A percentile compares a stretch with the other conserved stretches of the same genome.
Conservation (phyloP, 2,888 invertebrate species). For the Toxonevra muliebris region DNA sequence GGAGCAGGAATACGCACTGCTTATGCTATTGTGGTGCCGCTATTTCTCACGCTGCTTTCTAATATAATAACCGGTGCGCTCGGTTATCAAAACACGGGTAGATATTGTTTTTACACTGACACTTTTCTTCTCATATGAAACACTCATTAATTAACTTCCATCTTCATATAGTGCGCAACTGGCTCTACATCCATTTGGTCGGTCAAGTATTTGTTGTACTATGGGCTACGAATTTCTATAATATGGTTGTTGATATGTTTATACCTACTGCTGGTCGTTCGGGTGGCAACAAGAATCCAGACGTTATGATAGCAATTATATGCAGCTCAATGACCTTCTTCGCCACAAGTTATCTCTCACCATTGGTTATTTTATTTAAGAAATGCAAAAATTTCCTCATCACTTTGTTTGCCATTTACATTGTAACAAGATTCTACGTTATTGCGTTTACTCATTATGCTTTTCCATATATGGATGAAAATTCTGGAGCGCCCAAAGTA, state of each 20-base stretch:
- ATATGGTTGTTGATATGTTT: slow-evolving; percentile 54
- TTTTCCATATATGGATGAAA: slow-evolving; percentile 68
- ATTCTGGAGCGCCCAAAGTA: slow-evolving; percentile 56
- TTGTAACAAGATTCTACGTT: slow-evolving; percentile 53
- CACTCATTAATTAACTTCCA: background rate
- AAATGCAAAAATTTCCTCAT: slow-evolving; percentile 49
- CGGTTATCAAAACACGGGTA: slow-evolving; percentile 53
- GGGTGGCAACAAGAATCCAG: slow-evolving; percentile 65
- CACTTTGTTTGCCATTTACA: slow-evolving; percentile 47
- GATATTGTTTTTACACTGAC: slow-evolving; percentile 16
- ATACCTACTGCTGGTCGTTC: slow-evolving; percentile 66
- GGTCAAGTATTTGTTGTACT: slow-evolving; percentile 52
- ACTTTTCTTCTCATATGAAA: background rate
- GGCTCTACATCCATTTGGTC: slow-evolving; percentile 53
- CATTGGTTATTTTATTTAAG: slow-evolving; percentile 53
- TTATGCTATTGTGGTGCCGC: slow-evolving; percentile 50
- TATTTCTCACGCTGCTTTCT: slow-evolving; percentile 47
- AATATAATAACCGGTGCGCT: slow-evolving; percentile 47
- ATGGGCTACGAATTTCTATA: slow-evolving; percentile 53
- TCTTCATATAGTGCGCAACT: slow-evolving; percentile 46
- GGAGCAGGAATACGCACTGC: slow-evolving; percentile 51
- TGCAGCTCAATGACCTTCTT: slow-evolving; percentile 61
- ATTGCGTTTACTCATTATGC: slow-evolving; percentile 64
- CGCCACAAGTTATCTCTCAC: slow-evolving; percentile 60
- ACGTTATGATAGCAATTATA: slow-evolving; percentile 64